Evolutionary conservation across 2,888 invertebrate genomes (phyloP).

Genomic region (Andricus curvator): DNA sequence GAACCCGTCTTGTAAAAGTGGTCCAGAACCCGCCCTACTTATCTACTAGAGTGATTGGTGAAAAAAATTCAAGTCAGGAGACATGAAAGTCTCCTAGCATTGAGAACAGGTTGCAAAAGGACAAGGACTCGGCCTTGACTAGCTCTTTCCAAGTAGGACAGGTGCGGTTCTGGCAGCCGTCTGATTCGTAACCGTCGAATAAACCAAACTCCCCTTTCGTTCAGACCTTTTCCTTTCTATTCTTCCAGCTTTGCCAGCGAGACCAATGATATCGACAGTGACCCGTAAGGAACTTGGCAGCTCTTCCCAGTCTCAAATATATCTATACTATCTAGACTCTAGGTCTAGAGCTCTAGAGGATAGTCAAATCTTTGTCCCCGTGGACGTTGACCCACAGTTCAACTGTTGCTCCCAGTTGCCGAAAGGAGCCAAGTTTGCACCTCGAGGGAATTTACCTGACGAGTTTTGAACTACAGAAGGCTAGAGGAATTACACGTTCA

Average conservation of each 20-base stretch:
- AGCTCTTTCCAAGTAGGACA: conserved; percentile 10
- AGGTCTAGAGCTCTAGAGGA: neutral
- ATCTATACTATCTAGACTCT: neutral
- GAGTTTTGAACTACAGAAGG: neutral
- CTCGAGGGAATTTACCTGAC: neutral
- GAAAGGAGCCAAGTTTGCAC: conserved; percentile 54
- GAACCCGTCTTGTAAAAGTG: too few species aligned
- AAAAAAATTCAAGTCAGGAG: neutral
- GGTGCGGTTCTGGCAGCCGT: conserved; percentile 27
- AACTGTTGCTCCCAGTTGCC: conserved; percentile 69
- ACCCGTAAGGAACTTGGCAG: conserved; percentile 20
- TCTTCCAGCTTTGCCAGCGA: neutral
- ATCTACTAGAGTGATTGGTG: neutral
- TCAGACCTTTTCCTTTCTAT: conserved; percentile 22
- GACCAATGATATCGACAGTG: neutral
- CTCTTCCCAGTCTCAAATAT: neutral
- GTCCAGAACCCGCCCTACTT: too few species aligned
- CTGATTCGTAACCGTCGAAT: conserved; percentile 22
- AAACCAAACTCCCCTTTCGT: conserved; percentile 44
- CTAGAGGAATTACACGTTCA: too few species aligned
- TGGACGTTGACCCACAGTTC: conserved; percentile 70
- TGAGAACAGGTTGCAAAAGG: conserved; percentile 28
- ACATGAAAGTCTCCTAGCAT: neutral
- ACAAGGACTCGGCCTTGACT: conserved; percentile 28
- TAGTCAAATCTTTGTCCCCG: neutral